These are phyloP conservation scores for Calyptomena viridis DNA, from an alignment of 2,113 vertebrate species.

Conservation along the genomic window DNA sequence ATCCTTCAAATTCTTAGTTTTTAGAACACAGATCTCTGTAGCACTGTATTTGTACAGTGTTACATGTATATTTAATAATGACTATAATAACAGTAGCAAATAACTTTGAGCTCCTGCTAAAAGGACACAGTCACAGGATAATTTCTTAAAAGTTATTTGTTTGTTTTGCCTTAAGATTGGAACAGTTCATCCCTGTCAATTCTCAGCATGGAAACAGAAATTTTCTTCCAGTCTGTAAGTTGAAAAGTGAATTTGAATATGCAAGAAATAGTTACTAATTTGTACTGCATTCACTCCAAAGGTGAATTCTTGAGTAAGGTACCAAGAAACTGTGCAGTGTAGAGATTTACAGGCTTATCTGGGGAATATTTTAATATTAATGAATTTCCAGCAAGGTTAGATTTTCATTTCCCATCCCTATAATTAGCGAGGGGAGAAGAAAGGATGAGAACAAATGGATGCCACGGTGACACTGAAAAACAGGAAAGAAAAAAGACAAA, in stretches of 20 bases:
- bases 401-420: background rate
- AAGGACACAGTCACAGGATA: background rate
- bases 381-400: background rate
- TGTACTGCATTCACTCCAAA: background rate
- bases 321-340: background rate
- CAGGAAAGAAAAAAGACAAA: background rate
- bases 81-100: background rate
- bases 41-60: background rate
- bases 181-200: background rate
- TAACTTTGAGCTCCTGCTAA: background rate
- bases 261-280: background rate
- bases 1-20: background rate
- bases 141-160: background rate
- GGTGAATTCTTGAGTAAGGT: background rate
- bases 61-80: constrained; percentile 5
- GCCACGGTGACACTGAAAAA: background rate
- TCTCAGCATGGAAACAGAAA: background rate
- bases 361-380: constrained; percentile 30
- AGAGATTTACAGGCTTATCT: background rate
- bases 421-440: background rate
- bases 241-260: background rate
- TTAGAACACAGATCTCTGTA: background rate
- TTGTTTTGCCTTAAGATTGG: background rate
- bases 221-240: background rate
- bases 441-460: background rate